Evolutionary conservation across 2,888 invertebrate species (phyloP).

Genomic region (Agonopterix arenella): DNA sequence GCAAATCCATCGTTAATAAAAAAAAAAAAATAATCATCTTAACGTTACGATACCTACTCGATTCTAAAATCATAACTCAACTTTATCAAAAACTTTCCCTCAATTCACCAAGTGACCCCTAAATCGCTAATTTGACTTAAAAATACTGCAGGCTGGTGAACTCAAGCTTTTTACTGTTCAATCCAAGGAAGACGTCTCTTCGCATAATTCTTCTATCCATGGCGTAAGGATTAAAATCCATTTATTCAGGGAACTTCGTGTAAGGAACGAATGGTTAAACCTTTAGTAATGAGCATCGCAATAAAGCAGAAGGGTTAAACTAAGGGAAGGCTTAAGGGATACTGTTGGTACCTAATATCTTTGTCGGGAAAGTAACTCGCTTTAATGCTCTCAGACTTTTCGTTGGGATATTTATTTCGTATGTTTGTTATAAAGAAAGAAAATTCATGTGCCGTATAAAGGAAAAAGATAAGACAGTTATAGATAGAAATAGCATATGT

Average conservation of each 20-base stretch:
- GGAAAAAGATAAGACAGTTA: too few species aligned
- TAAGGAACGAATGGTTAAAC: conserved; percentile 28
- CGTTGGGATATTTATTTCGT: neutral
- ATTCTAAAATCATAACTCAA: neutral
- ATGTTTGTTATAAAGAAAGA: neutral
- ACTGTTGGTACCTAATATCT: conserved; percentile 27
- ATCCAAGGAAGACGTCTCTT: too few species aligned
- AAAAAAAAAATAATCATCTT: too few species aligned
- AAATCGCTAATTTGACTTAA: conserved; percentile 43
- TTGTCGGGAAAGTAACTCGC: conserved; percentile 29
- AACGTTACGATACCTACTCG: too few species aligned
- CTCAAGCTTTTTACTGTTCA: conserved; percentile 11
- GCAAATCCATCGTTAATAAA: too few species aligned
- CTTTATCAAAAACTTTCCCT: conserved; percentile 11
- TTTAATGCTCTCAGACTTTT: conserved; percentile 1
- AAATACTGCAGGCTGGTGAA: conserved; percentile 34
- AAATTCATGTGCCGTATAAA: too few species aligned
- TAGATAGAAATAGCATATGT: too few species aligned
- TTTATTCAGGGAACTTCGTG: neutral
- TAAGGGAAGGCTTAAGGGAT: conserved; percentile 23
- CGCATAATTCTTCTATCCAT: too few species aligned
- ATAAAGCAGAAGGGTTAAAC: conserved; percentile 28
- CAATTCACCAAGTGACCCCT: conserved; percentile 42
- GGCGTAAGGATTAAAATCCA: neutral
- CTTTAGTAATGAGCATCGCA: conserved; percentile 45